Evolutionary conservation across 2,888 invertebrate genomes (phyloP), one percentile per base, ranked within the genome.

Genomic region (Phoenoteleia sp.): DNA sequence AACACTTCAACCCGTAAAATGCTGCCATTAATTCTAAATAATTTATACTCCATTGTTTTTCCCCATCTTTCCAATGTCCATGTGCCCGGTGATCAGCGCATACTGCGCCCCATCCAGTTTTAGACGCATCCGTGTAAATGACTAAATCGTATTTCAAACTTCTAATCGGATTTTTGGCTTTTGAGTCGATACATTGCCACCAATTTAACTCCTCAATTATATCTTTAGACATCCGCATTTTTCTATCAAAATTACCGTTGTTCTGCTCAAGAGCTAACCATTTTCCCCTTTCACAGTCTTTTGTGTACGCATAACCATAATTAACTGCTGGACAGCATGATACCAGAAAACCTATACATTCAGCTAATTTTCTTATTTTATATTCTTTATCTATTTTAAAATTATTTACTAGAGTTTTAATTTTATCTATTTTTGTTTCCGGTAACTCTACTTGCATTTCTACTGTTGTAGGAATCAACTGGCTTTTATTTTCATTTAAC

Each of bases 1-100:
- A 87, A 60, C 82, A 86, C 75, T 77, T 81, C 1, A 87, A 45
- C 0, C 75, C 86, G 21, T 82, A 85, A 56, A 85, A 84, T 0
- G 87, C 81, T 5, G 86, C 81, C 0, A 23, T 29, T 6, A 86
- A 42, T 27, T 88, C 86, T 3, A 87, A 36, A 19, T 42, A 54
- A 66, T 86, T 83, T 7, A 86, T 86, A 7, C 81, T 77, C 0
- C 60, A 33, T 13, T 15, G 7, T n/a, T 56, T 33, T 42, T 84
- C 84, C 15, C 66, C 15, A 7, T 19, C 36, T 5, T 39, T 72
- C 81, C 84, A 85, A 39, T 66, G 75, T 0, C 86, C 87, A 49
- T 77, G 47, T 7, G 47, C 58, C 23, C 33, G 58, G 27, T 64
- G 36, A 2, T 9, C 9, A 17, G 71, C 45, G 17, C 77, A 84